Evolutionary conservation across 2,888 invertebrate genomes (phyloP).

Genomic region (Cryptus viduatorius): DNA sequence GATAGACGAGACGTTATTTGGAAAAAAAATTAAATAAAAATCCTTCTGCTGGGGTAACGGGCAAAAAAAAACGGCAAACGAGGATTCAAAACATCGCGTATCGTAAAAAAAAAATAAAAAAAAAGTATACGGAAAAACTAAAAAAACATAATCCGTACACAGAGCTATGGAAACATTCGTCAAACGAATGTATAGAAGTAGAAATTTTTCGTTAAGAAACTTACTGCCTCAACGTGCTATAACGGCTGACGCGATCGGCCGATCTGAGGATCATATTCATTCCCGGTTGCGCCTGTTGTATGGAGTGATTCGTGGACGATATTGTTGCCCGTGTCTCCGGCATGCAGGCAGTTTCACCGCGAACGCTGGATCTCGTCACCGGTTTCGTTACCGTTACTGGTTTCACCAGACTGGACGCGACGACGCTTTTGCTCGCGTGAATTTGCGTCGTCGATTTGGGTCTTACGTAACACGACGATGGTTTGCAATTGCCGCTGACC

Average conservation of each 20-base stretch:
- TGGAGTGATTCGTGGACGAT: constrained; percentile 77
- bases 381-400: constrained; percentile 77
- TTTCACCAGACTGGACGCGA: constrained; percentile 73
- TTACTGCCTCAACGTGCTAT: constrained; percentile 83
- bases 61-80: background rate
- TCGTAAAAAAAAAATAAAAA: constrained; percentile 7
- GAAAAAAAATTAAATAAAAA: background rate
- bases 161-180: constrained; percentile 7
- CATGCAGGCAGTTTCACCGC: constrained; percentile 74
- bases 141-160: constrained; percentile 16
- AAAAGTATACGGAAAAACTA: background rate
- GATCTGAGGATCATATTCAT: constrained; percentile 82
- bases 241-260: constrained; percentile 81
- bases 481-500: constrained; percentile 79
- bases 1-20: background rate
- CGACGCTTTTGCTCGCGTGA: constrained; percentile 64
- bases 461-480: constrained; percentile 78
- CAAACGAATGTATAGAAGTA: background rate
- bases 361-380: constrained; percentile 80
- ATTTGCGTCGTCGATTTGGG: constrained; percentile 79
- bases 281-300: constrained; percentile 77
- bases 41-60: background rate
- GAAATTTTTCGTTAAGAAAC: constrained; percentile 69
- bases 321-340: constrained; percentile 74
- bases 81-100: background rate